Evolutionary conservation across 1,140 invertebrate genomes (phyloP), one percentile per base, ranked within the genome.

Genomic region (Lysiphlebus fabarum): DNA sequence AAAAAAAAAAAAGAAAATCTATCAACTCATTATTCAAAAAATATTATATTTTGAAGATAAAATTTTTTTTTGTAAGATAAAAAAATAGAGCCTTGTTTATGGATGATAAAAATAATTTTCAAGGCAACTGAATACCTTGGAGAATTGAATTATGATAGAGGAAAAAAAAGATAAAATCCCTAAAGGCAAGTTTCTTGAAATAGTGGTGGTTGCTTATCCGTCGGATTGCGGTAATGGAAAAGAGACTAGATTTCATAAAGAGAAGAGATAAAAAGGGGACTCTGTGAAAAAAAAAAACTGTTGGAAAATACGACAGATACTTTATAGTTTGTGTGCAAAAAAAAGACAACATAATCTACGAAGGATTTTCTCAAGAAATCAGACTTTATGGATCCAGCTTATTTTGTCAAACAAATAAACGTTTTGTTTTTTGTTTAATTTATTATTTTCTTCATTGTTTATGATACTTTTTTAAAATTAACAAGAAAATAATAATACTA

Each of bases 141-240:
- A 40, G 53, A 53, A 60, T 60, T 60, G 58, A 60, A 60, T 55
- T 49, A 55, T 49, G 26, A n/a, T 38, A 51, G 43, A 48, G 37
- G n/a, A 12, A 47, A 26, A 47, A 50, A 10, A 4, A 17, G 37
- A 37, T 7, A 40, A 41, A 41, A 41, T 9, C 7, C 7, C 7
- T 11, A 4, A 7, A 41, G 40, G 11, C 7, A 7, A 41, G 11
- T 26, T n/a, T 34, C 26, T 17, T 38, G 56, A 45, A 38, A 45
- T 56, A 36, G 59, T 53, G 58, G 63, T 64, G 59, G 59, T 63
- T 74, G 69, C 70, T 74, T 70, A 73, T 73, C 69, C 68, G 58
- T 59, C 60, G 70, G 70, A 72, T 73, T 65, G 68, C 51, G 62
- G 67, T 75, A 71, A 74, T 70, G 68, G 70, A 71, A 65, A 72